Percentiles rank a stretch among this genome's conserved stretches.
phyloP scores from a whole-genome alignment of 2,888 invertebrate genomes.

The Parnassius mnemosyne region DNA sequence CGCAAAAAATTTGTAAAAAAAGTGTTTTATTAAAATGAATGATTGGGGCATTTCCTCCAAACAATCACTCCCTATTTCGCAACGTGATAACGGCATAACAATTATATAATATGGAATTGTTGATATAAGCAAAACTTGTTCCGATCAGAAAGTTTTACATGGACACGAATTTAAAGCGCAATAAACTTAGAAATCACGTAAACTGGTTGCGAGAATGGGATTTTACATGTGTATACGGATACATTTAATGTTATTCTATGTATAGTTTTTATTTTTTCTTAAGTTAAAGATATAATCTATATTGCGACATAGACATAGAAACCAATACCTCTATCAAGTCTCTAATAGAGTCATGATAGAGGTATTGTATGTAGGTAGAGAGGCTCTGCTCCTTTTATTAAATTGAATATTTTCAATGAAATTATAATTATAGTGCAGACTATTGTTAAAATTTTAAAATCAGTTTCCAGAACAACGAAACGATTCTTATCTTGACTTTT shows the following conservation, averaged over 20 bases:
- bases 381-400: not conserved
- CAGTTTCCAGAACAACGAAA: slow-evolving; percentile 48
- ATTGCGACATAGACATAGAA: no score
- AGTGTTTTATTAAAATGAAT: slow-evolving; percentile 51
- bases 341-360: no score
- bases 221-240: not conserved
- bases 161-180: not conserved
- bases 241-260: not conserved
- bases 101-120: slow-evolving; percentile 21
- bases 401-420: not conserved
- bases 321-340: no score
- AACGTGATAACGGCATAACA: slow-evolving; percentile 20
- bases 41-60: slow-evolving; percentile 43
- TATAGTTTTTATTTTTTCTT: no score
- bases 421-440: not conserved
- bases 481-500: slow-evolving; percentile 45
- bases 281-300: no score
- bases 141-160: slow-evolving; percentile 1
- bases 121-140: not conserved
- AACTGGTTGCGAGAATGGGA: not conserved
- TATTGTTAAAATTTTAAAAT: slow-evolving; percentile 36
- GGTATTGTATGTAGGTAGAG: no score
- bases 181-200: slow-evolving; percentile 2
- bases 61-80: slow-evolving; percentile 17
- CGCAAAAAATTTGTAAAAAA: slow-evolving; percentile 38